phyloP scores from a whole-genome alignment of 2,113 vertebrate genomes.

The Saimiri boliviensis region DNA sequence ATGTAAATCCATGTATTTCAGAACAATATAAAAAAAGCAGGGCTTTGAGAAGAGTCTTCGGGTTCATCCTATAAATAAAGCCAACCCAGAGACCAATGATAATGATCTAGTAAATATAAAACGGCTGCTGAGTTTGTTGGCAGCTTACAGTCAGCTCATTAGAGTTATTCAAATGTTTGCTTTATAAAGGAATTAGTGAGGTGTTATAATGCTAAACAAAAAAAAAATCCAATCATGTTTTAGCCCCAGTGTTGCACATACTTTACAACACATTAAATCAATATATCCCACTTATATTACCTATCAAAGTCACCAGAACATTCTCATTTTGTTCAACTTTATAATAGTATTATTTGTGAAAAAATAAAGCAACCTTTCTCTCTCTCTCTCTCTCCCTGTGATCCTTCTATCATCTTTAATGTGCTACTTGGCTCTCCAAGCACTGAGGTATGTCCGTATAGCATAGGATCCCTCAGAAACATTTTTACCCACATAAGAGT shows the following conservation, averaged over 20 bases:
- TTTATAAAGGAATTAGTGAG: constrained; percentile 22
- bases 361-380: background rate
- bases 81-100: background rate
- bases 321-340: background rate
- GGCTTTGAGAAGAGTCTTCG: background rate
- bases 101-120: constrained; percentile 51
- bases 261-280: background rate
- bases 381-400: too few relatives aligned
- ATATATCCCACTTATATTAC: constrained; percentile 36
- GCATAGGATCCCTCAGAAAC: background rate
- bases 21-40: background rate
- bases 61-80: constrained; percentile 29
- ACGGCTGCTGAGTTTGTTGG: constrained; percentile 42
- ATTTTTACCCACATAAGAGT: constrained; percentile 34
- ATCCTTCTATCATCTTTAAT: background rate
- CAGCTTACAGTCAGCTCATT: background rate
- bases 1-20: background rate
- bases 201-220: background rate
- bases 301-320: constrained; percentile 17
- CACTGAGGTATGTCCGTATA: background rate
- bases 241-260: background rate
- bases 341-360: background rate
- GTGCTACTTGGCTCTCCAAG: background rate
- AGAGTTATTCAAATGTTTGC: constrained; percentile 20
- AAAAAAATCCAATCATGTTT: constrained; percentile 19